A percentile compares a stretch with the other conserved stretches of the same genome.
These are phyloP conservation scores for Aleiodes sp. DNA, from an alignment of 1,140 invertebrate species.

Conservation along the genomic window DNA sequence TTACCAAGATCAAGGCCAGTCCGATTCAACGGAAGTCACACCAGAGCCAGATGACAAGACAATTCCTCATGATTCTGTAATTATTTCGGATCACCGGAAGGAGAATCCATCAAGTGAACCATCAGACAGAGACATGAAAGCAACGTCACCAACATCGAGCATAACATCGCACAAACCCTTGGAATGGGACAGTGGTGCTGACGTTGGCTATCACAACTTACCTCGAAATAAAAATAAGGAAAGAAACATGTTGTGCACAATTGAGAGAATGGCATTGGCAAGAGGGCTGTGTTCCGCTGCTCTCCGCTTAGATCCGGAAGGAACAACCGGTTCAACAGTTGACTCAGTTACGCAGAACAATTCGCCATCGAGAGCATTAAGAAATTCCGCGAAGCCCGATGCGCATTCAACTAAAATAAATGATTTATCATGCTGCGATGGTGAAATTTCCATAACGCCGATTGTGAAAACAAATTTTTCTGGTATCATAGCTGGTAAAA, in stretches of 20 bases:
- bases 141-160: slow-evolving; percentile 72
- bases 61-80: slow-evolving; percentile 20
- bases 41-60: not conserved
- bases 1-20: slow-evolving; percentile 26
- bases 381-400: slow-evolving; percentile 40
- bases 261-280: slow-evolving; percentile 69
- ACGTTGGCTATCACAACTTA: slow-evolving; percentile 73
- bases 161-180: slow-evolving; percentile 72
- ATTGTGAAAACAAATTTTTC: slow-evolving; percentile 56
- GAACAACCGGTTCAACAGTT: slow-evolving; percentile 50
- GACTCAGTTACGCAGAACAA: slow-evolving; percentile 8
- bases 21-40: slow-evolving; percentile 33
- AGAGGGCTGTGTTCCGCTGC: slow-evolving; percentile 53
- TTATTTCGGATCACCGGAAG: slow-evolving; percentile 34
- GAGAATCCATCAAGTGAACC: not conserved
- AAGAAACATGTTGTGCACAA: slow-evolving; percentile 65
- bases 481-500: slow-evolving; percentile 45
- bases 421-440: slow-evolving; percentile 51
- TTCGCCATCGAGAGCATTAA: not conserved
- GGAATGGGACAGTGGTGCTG: slow-evolving; percentile 81
- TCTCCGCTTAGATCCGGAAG: slow-evolving; percentile 62
- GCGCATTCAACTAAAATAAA: slow-evolving; percentile 56
- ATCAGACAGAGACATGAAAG: slow-evolving; percentile 44
- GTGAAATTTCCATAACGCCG: slow-evolving; percentile 62
- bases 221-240: slow-evolving; percentile 58